phyloP scores from a whole-genome alignment of 2,888 invertebrate species.

The Caenorhabditis doughertyi region DNA sequence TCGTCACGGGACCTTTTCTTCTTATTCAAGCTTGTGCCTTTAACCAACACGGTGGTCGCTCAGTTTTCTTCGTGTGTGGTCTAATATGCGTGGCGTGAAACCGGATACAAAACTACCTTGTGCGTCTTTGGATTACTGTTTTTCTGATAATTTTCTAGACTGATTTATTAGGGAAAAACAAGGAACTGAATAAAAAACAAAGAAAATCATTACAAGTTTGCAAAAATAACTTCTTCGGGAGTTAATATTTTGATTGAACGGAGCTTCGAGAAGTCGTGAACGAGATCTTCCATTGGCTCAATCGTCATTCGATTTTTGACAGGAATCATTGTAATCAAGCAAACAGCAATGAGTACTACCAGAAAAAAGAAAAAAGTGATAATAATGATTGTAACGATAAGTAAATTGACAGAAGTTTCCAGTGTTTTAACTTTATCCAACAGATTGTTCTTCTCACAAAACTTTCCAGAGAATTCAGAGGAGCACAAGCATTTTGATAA shows the following conservation, averaged over 20 bases:
- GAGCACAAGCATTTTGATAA: constrained; percentile 13
- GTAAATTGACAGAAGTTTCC: neutral
- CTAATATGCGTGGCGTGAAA: neutral
- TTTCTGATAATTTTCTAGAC: too few relatives aligned
- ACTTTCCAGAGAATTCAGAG: constrained; percentile 16
- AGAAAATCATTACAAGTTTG: neutral
- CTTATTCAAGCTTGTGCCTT: neutral
- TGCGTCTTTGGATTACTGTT: constrained; percentile 16
- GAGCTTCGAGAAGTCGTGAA: neutral
- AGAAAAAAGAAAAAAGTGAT: neutral
- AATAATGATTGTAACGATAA: neutral
- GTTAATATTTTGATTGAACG: neutral
- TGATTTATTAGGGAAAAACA: neutral
- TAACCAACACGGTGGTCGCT: neutral
- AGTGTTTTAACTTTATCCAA: neutral
- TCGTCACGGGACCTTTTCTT: neutral
- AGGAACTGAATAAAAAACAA: neutral
- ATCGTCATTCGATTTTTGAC: neutral
- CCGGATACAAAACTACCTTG: too few relatives aligned
- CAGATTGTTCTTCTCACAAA: constrained; percentile 9
- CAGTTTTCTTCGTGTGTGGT: neutral
- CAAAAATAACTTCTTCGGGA: neutral
- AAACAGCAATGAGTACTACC: neutral
- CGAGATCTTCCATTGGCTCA: neutral
- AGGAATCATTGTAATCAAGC: too few relatives aligned